These are phyloP conservation scores for Poeciliopsis turneri DNA, from an alignment of 2,797 vertebrate genomes.

Conservation along the genomic window DNA sequence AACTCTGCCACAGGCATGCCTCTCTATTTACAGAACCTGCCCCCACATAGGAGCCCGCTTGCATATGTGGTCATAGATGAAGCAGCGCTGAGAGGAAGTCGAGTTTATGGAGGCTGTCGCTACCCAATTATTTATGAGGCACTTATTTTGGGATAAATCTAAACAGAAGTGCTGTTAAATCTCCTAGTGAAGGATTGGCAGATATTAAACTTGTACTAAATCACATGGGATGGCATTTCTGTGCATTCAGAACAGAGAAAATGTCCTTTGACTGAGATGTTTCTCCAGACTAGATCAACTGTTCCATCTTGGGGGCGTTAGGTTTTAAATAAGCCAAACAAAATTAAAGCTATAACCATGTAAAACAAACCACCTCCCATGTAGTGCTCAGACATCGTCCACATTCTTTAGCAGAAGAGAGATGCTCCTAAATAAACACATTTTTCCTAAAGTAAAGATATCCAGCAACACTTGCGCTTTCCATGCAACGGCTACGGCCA, in stretches of 20 bases:
- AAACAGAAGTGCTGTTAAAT: constrained; percentile 11
- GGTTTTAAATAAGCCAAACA: constrained; percentile 32
- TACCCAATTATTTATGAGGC: constrained; percentile 24
- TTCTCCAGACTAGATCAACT: constrained; percentile 13
- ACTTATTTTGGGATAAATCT: constrained; percentile 6
- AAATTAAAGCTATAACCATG: constrained; percentile 32
- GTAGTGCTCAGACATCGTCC: constrained; percentile 51
- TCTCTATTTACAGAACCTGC: constrained; percentile 75
- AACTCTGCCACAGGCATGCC: constrained; percentile 75
- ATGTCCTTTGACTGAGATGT: constrained; percentile 16
- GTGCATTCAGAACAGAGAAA: not conserved
- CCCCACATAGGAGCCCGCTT: constrained; percentile 48
- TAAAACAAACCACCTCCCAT: constrained; percentile 37
- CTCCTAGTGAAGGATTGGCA: constrained; percentile 6
- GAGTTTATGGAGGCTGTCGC: constrained; percentile 24
- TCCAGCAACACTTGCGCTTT: constrained; percentile 84
- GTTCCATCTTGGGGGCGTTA: not conserved
- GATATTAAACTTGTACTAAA: not conserved
- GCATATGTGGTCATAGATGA: constrained; percentile 58
- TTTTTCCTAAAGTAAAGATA: constrained; percentile 81
- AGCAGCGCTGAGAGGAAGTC: constrained; percentile 26
- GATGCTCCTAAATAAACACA: constrained; percentile 77
- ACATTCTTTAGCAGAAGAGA: constrained; percentile 71
- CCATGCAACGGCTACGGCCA: constrained; percentile 76
- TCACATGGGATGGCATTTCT: not conserved